Evolutionary conservation across 2,113 vertebrate genomes (phyloP).

Genomic region (Tachysurus fulvidraco): DNA sequence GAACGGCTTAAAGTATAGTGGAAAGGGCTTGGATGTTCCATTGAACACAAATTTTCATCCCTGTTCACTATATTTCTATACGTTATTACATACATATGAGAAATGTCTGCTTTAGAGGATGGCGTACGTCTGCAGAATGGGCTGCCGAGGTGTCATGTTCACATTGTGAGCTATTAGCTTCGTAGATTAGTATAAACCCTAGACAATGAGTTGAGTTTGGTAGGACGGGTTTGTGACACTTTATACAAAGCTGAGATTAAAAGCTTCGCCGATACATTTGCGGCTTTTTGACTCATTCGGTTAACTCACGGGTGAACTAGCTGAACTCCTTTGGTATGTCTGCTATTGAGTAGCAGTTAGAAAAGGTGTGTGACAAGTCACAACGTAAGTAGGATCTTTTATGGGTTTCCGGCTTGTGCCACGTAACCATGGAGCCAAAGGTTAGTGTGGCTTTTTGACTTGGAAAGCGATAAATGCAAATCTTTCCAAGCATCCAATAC

Average conservation of each 20-base stretch:
- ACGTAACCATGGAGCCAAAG: slow-evolving; percentile 32
- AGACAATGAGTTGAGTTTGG: neutral
- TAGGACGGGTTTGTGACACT: neutral
- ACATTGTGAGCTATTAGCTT: neutral
- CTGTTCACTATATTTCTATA: neutral
- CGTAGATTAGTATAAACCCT: neutral
- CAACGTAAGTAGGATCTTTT: slow-evolving; percentile 38
- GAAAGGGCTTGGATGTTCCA: neutral
- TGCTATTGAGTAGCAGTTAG: neutral
- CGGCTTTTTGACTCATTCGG: neutral
- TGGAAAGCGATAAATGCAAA: slow-evolving; percentile 71
- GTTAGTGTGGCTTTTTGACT: slow-evolving; percentile 64
- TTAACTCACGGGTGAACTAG: neutral
- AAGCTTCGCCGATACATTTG: neutral
- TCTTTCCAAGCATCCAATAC: slow-evolving; percentile 39
- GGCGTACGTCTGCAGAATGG: neutral
- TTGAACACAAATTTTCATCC: neutral
- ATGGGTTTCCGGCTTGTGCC: neutral
- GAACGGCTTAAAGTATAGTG: neutral
- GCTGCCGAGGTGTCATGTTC: neutral
- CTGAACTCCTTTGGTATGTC: neutral
- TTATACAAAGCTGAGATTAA: neutral
- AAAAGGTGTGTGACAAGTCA: slow-evolving; percentile 46
- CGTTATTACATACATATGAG: neutral
- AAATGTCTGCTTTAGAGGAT: neutral